Evolutionary conservation across 1,140 invertebrate genomes (phyloP), one percentile per base, ranked within the genome.

Genomic region (Nomia melanderi): DNA sequence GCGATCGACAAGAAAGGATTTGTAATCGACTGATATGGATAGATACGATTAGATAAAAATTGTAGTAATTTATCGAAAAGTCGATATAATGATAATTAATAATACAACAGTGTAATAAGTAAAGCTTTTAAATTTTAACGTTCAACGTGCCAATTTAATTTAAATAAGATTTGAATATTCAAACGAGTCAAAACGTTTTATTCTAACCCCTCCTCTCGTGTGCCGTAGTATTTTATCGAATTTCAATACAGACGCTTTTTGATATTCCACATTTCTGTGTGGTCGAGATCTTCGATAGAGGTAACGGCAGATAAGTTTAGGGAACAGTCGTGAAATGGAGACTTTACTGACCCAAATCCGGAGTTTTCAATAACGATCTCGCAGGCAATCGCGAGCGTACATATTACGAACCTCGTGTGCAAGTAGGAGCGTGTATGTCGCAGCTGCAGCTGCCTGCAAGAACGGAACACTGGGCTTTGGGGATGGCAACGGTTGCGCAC

Each of bases 401-500:
- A 50, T 72, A 53, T 78, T 50, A 54, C 53, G 50, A 12, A 17
- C 29, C 36, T 64, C 59, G 50, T 64, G 50, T 65, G 54, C 70
- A 53, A 67, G 56, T 1, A 64, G 36, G 65, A 79, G 79, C 60
- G 64, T 83, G 59, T 72, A 78, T 65, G 80, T 82, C 83, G 81
- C 85, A 85, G 87, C 76, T 88, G 87, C 88, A 89, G 88, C 87
- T 89, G 85, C 79, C 79, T 85, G 80, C 77, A 85, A 65, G 44
- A 79, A 81, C 84, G 80, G 85, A 87, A 88, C 87, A 87, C 82
- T 83, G 85, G 81, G 84, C 84, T 86, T 84, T 84, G 77, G 88
- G 88, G 88, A 88, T 89, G 85, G 88, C 89, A 90, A 91, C 90
- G 89, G 90, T 91, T 89, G 89, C 81, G 86, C 87, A 88, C 90